Evolutionary conservation across 2,113 vertebrate species (phyloP).

Genomic region (Bettongia penicillata): DNA sequence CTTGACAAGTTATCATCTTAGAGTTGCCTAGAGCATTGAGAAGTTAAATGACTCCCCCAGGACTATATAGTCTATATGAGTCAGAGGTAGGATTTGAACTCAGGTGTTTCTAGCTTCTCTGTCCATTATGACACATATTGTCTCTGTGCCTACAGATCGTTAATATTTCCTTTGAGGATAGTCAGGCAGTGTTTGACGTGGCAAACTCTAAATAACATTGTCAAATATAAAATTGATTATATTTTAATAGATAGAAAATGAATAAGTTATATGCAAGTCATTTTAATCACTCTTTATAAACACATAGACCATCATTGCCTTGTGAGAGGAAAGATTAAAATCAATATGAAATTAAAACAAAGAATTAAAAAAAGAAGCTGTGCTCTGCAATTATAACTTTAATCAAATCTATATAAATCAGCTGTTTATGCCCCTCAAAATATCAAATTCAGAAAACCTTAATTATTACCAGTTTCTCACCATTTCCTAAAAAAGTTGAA

Average conservation of each 20-base stretch:
- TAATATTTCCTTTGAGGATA: not conserved
- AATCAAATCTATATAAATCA: not conserved
- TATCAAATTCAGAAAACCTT: not conserved
- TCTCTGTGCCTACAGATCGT: not conserved
- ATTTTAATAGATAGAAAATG: not conserved
- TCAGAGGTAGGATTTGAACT: not conserved
- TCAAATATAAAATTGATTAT: not conserved
- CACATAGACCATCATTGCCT: not conserved
- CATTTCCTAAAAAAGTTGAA: not conserved
- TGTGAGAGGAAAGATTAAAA: not conserved
- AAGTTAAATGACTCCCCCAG: not conserved
- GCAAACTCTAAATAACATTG: not conserved
- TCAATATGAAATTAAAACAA: not conserved
- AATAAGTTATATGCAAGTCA: not conserved
- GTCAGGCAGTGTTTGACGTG: not conserved
- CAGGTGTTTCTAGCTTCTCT: not conserved
- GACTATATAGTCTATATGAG: not conserved
- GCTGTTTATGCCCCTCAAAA: not conserved
- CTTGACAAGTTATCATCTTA: not conserved
- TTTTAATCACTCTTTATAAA: not conserved
- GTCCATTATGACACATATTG: not conserved
- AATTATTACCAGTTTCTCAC: not conserved
- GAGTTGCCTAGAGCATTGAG: not conserved
- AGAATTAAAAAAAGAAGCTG: not conserved
- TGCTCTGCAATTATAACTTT: not conserved